Conservation (phyloP, 1,140 invertebrate species). For the Orussus abietinus region DNA sequence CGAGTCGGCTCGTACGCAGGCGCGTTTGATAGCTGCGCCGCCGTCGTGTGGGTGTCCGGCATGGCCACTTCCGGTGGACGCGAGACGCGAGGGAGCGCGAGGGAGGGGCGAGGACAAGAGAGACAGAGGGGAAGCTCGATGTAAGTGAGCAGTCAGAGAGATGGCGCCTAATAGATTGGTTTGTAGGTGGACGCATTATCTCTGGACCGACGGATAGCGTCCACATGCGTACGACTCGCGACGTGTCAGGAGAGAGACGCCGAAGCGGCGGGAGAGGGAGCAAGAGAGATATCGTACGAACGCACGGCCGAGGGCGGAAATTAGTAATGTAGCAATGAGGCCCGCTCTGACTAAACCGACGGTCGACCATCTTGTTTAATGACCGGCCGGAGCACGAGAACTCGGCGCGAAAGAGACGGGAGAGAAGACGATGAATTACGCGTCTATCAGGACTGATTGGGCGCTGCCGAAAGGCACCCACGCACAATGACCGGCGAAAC, state of each 20-base stretch:
- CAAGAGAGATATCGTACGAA: constrained; percentile 16
- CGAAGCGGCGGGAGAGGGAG: constrained; percentile 1
- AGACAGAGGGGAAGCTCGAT: constrained; percentile 30
- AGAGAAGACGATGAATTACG: constrained; percentile 25
- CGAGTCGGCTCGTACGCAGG: neutral
- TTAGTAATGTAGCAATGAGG: constrained; percentile 51
- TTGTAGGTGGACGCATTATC: constrained; percentile 54
- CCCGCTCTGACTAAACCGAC: constrained; percentile 33
- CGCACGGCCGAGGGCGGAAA: constrained; percentile 40
- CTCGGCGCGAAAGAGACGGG: constrained; percentile 2
- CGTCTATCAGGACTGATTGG: constrained; percentile 32
- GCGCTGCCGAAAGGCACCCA: constrained; percentile 26
- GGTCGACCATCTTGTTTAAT: constrained; percentile 10
- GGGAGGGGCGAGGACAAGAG: constrained; percentile 26
- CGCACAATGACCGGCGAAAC: too few species aligned
- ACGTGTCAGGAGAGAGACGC: too few species aligned
- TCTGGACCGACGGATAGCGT: constrained; percentile 27
- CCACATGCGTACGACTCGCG: constrained; percentile 8
- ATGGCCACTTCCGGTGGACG: constrained; percentile 47
- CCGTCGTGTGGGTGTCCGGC: constrained; percentile 43
- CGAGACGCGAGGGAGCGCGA: constrained; percentile 15
- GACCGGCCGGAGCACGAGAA: constrained; percentile 4
- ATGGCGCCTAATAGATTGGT: constrained; percentile 55
- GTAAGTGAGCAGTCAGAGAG: constrained; percentile 53
- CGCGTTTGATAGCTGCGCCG: constrained; percentile 19